Percentiles rank a stretch among this genome's conserved stretches.
These are phyloP conservation scores for Siderastrea siderea DNA, from an alignment of 92 coral and sea anemone genomes.

Conservation along the genomic window DNA sequence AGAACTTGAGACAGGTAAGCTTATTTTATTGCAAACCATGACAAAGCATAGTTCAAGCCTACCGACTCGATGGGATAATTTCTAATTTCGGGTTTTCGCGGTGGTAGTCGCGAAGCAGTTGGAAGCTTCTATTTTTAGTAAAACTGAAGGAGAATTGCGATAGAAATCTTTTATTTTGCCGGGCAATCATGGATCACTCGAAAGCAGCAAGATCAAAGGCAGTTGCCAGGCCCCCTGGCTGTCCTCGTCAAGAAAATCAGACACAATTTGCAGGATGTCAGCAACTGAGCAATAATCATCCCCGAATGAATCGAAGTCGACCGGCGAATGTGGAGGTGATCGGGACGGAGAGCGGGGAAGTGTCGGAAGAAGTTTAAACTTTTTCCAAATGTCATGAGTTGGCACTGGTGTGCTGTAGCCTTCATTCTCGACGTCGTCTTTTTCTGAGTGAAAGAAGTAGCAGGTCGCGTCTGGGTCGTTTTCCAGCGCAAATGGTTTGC, in stretches of 20 bases:
- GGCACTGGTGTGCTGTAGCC: conserved; percentile 81
- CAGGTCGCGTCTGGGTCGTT: conserved; percentile 83
- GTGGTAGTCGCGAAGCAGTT: too few relatives aligned
- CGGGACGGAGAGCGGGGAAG: conserved; percentile 97
- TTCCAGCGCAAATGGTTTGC: conserved; percentile 82
- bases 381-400: conserved; percentile 94
- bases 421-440: conserved; percentile 76
- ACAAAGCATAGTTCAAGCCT: too few relatives aligned
- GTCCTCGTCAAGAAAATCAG: conserved; percentile 89
- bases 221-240: background rate
- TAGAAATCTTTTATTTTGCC: too few relatives aligned
- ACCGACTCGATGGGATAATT: too few relatives aligned
- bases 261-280: conserved; percentile 92
- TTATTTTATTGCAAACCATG: too few relatives aligned
- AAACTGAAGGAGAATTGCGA: too few relatives aligned
- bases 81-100: too few relatives aligned
- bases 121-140: too few relatives aligned
- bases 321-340: conserved; percentile 76
- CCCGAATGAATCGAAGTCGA: conserved; percentile 45
- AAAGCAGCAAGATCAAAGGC: too few relatives aligned
- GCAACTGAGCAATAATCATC: conserved; percentile 75
- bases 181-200: too few relatives aligned
- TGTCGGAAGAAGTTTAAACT: conserved; percentile 94
- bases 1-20: too few relatives aligned
- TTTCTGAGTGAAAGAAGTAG: conserved; percentile 83